Evolutionary conservation across 2,888 invertebrate genomes (phyloP).

Genomic region (Cosmopolites sordidus): DNA sequence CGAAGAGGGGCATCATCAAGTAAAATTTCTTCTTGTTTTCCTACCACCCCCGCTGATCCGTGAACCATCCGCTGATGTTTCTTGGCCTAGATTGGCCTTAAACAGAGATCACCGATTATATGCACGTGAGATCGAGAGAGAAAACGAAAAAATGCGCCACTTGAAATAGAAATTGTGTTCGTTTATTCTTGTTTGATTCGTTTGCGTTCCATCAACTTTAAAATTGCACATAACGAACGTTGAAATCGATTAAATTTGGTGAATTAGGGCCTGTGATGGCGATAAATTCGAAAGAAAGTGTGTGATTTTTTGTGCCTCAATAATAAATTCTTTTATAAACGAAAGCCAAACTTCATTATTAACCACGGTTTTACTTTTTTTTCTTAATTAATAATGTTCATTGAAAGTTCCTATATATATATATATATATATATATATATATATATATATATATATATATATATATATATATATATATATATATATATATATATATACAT

Average conservation of each 20-base stretch:
- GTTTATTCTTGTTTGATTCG: constrained; percentile 8
- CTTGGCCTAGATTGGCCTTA: too few species aligned
- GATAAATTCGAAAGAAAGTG: neutral
- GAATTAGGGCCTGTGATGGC: neutral
- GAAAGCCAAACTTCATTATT: too few species aligned
- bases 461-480: too few species aligned
- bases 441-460: too few species aligned
- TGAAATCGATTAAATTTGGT: neutral
- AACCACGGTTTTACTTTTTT: too few species aligned
- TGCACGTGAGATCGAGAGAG: neutral
- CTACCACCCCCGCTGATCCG: too few species aligned
- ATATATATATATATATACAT: too few species aligned
- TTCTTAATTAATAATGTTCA: too few species aligned
- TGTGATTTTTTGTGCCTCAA: neutral
- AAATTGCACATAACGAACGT: neutral
- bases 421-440: too few species aligned
- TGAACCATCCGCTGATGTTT: too few species aligned
- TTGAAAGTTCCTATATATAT: too few species aligned
- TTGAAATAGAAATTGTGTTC: constrained; percentile 16
- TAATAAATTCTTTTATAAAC: too few species aligned
- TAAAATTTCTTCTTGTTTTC: neutral
- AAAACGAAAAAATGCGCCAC: constrained; percentile 12
- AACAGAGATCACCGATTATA: neutral
- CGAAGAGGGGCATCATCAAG: constrained; percentile 2
- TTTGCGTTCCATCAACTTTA: neutral